Conservation (phyloP, 1,140 invertebrate species). For the Drosophila paulistorum region DNA sequence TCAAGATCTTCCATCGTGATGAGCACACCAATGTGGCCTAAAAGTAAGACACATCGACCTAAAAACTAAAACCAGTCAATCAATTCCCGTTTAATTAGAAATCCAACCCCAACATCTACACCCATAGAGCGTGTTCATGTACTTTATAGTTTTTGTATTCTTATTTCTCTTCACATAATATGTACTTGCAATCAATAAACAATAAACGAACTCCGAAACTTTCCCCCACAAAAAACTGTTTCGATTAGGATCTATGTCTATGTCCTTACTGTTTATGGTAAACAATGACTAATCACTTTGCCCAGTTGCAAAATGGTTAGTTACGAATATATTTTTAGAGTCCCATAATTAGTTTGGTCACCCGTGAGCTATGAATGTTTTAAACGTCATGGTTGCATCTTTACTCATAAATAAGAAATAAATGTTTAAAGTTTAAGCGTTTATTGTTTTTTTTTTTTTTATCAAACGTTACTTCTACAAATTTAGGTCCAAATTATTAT, state of each 20-base stretch:
- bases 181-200: slow-evolving; percentile 14
- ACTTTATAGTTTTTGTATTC: slow-evolving; percentile 18
- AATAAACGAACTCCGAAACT: slow-evolving; percentile 16
- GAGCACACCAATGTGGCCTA: slow-evolving; percentile 79
- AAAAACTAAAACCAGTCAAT: background rate
- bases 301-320: too few species aligned
- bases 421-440: too few species aligned
- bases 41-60: background rate
- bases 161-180: background rate
- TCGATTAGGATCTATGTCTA: background rate
- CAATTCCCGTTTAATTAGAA: background rate
- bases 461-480: too few species aligned
- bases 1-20: slow-evolving; percentile 86
- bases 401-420: too few species aligned
- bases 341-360: too few species aligned
- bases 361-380: too few species aligned
- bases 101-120: background rate
- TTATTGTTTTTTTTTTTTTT: too few species aligned
- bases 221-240: background rate
- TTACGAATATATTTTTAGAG: too few species aligned
- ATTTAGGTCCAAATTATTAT: too few species aligned
- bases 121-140: slow-evolving; percentile 17
- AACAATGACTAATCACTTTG: background rate
- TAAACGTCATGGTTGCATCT: too few species aligned
- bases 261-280: background rate